phyloP scores from a whole-genome alignment of 2,797 vertebrate genomes.

The Discoglossus pictus region DNA sequence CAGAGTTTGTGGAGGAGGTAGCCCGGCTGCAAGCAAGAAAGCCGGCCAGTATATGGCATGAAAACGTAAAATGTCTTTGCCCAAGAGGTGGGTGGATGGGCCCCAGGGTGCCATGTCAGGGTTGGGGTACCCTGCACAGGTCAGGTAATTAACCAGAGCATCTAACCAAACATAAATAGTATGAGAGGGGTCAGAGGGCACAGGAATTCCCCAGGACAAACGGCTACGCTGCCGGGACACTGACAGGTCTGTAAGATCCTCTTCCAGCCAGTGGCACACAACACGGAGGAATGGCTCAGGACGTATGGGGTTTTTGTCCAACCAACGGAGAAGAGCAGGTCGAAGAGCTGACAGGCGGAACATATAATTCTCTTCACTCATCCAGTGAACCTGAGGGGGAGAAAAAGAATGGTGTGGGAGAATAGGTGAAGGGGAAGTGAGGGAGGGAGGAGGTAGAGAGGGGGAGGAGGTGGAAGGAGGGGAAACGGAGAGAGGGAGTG shows the following conservation, averaged over 20 bases:
- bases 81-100: slow-evolving; percentile 77
- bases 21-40: slow-evolving; percentile 83
- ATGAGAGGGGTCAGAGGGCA: slow-evolving; percentile 83
- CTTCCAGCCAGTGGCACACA: slow-evolving; percentile 81
- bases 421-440: no score
- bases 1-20: slow-evolving; percentile 79
- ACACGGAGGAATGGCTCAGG: slow-evolving; percentile 78
- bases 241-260: slow-evolving; percentile 85
- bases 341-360: slow-evolving; percentile 85
- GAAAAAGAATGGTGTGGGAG: no score
- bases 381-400: slow-evolving; percentile 85
- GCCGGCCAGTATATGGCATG: slow-evolving; percentile 95
- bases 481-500: not conserved
- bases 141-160: slow-evolving; percentile 93
- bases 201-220: slow-evolving; percentile 89
- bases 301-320: slow-evolving; percentile 73
- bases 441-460: no score
- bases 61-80: slow-evolving; percentile 96
- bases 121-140: slow-evolving; percentile 82
- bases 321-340: slow-evolving; percentile 76
- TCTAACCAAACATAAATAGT: slow-evolving; percentile 96
- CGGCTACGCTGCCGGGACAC: slow-evolving; percentile 87
- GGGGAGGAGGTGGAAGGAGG: no score
- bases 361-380: slow-evolving; percentile 94
- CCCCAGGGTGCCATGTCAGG: slow-evolving; percentile 76